A percentile compares a stretch with the other conserved stretches of the same genome.
Conservation (phyloP, 2,113 vertebrate genomes). For the Halcyon senegalensis region DNA sequence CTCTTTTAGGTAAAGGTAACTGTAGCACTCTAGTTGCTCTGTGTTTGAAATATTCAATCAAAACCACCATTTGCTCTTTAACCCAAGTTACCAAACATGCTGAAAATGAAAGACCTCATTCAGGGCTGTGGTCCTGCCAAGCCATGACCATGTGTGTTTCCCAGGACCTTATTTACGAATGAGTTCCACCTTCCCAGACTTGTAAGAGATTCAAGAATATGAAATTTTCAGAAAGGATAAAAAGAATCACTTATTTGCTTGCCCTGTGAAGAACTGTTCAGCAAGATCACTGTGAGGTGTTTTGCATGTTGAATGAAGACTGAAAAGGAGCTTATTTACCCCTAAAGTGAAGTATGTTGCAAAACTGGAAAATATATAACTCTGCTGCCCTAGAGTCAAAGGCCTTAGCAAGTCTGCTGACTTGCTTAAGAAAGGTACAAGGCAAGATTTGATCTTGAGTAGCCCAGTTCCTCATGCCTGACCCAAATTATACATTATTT, state of each 20-base stretch:
- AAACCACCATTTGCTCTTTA: conserved; percentile 25
- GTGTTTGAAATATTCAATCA: conserved; percentile 40
- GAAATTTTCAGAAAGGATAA: conserved; percentile 60
- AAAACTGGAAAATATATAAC: conserved; percentile 43
- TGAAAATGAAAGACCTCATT: conserved; percentile 67
- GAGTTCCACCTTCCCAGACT: conserved; percentile 63
- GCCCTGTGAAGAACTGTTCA: conserved; percentile 38
- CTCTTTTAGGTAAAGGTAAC: conserved; percentile 2
- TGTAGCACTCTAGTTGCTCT: background rate
- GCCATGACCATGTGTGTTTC: conserved; percentile 43
- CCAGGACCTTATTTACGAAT: conserved; percentile 61
- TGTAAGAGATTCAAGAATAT: conserved; percentile 62
- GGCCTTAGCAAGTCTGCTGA: background rate
- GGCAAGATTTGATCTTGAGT: background rate
- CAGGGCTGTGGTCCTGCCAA: conserved; percentile 50
- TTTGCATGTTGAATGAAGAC: conserved; percentile 41
- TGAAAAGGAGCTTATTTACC: conserved; percentile 40
- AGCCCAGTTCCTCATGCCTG: background rate
- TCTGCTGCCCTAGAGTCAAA: conserved; percentile 1
- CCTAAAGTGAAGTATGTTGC: conserved; percentile 33
- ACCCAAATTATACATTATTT: background rate
- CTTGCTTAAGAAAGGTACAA: background rate
- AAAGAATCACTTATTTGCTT: conserved; percentile 61
- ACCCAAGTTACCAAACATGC: conserved; percentile 24
- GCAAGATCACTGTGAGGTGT: conserved; percentile 26